Percentiles rank a stretch among this genome's conserved stretches.
Evolutionary conservation across 2,113 vertebrate species (phyloP).

Genomic region (Barnardius zonarius): DNA sequence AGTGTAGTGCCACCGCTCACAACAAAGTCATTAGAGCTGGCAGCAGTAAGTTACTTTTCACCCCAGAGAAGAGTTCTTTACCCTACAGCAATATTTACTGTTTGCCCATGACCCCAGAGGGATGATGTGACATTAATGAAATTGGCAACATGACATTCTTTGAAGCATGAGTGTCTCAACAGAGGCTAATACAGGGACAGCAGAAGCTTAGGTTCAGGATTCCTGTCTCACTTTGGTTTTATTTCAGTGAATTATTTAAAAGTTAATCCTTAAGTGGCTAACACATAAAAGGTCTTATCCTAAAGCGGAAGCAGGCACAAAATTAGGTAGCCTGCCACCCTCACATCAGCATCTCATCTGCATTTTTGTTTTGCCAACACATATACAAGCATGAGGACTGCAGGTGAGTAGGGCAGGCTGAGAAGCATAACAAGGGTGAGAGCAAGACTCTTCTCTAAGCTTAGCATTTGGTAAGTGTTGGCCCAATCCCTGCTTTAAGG

Average conservation of each 20-base stretch:
- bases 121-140: constrained; percentile 32
- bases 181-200: not conserved
- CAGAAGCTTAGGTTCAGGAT: not conserved
- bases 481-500: not conserved
- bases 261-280: not conserved
- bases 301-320: not conserved
- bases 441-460: not conserved
- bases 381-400: not conserved
- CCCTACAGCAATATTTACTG: constrained; percentile 28
- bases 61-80: not conserved
- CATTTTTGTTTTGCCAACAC: not conserved
- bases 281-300: not conserved
- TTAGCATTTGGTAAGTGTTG: not conserved
- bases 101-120: not conserved
- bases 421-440: not conserved
- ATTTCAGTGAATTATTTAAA: not conserved
- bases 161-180: not conserved
- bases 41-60: not conserved
- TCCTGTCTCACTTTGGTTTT: not conserved
- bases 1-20: not conserved
- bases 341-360: not conserved
- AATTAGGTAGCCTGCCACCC: not conserved
- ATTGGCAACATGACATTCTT: not conserved
- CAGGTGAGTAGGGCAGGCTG: not conserved
- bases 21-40: not conserved